A percentile compares a stretch with the other conserved stretches of the same genome.
Evolutionary conservation across 2,888 invertebrate species (phyloP).

Genomic region (Lasius platythorax): DNA sequence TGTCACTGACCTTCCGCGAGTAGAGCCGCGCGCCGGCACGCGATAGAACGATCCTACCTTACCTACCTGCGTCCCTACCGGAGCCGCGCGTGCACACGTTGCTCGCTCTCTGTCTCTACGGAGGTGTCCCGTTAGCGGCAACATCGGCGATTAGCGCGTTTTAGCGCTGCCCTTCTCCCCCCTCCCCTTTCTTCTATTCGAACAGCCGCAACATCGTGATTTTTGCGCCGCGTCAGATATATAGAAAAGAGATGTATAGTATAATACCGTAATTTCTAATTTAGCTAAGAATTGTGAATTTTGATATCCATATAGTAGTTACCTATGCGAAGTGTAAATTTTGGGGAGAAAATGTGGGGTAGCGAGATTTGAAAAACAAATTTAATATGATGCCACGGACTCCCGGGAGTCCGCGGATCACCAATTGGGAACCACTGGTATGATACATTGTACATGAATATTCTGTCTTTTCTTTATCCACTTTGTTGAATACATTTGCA

Average conservation of each 20-base stretch:
- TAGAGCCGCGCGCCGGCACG: constrained; percentile 39
- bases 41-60: constrained; percentile 41
- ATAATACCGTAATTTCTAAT: too few species aligned
- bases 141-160: constrained; percentile 38
- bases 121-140: constrained; percentile 34
- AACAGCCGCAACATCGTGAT: not conserved
- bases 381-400: too few species aligned
- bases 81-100: constrained; percentile 11
- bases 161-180: not conserved
- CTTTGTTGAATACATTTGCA: constrained; percentile 8
- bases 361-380: too few species aligned
- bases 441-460: not conserved
- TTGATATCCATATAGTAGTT: too few species aligned
- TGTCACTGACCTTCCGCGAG: constrained; percentile 72
- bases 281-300: too few species aligned
- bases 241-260: not conserved
- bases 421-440: too few species aligned
- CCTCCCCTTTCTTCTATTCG: not conserved
- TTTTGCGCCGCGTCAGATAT: not conserved
- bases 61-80: not conserved
- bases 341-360: too few species aligned
- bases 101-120: not conserved
- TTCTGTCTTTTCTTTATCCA: not conserved
- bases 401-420: too few species aligned
- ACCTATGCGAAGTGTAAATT: too few species aligned